Base-by-base conservation (phyloP, 2,113 vertebrate species). In the Tringa solitaria region DNA sequence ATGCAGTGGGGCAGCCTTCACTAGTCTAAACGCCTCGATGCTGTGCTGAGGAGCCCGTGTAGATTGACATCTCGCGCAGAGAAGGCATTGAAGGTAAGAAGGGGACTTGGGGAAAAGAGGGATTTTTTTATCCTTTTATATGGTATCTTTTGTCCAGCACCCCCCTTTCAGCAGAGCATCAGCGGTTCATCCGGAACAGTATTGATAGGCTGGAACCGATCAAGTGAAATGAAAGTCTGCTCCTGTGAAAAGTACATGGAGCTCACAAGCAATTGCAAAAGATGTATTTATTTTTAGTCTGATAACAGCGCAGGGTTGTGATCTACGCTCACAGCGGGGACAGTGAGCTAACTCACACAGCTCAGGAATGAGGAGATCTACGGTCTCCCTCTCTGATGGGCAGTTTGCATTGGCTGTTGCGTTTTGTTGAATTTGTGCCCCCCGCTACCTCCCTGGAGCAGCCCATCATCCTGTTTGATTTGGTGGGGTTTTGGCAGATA, bases 31-130 rank as follows among this genome's bases (percentile, higher is more conserved):
- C 82, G 96, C 96, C 91, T 67, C 14, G 89, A 33, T n/a, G 91
- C 51, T 90, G 83, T 60, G 91, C 97, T 93, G 96, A 95, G 93
- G 81, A 97, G 88, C 87, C 54, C 79, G 1, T 37, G 56, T 48
- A 86, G 94, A 87, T 19, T 75, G 75, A 22, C 92, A 50, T 64
- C 95, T 51, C 56, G 73, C 68, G 76, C 91, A 37, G 87, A 72
- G 90, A 84, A 93, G 93, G 96, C 95, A 20, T 5, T 91, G 89
- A 93, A 97, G 97, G 97, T 98, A 98, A 98, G 97, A 48, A 67
- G 20, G 73, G 63, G 48, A 43, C 51, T 84, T 16, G 76, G 69
- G 91, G 64, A 32, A 41, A 53, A 45, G 9, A n/a, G 57, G 53
- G 53, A 4, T 30, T 50, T 74, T 28, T 8, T 0, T n/a, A 14